Evolutionary conservation across 2,113 vertebrate species (phyloP).

Genomic region (Sorex fumeus): DNA sequence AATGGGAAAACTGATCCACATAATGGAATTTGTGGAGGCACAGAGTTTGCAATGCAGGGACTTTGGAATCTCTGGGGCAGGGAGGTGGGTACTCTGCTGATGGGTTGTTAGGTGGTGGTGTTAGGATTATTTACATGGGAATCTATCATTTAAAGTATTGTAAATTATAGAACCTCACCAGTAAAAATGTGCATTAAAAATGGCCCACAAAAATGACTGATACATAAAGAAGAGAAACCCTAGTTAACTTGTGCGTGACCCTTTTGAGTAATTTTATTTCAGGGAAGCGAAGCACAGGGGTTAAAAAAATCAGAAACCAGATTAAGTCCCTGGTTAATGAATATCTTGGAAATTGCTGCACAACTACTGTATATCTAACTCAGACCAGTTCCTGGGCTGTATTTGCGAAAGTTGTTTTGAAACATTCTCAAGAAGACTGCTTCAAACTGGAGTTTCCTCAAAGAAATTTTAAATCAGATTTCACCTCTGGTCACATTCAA

Average conservation of each 20-base stretch:
- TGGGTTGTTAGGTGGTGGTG: too few relatives aligned
- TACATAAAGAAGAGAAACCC: slow-evolving; percentile 71
- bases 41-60: too few relatives aligned
- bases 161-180: background rate
- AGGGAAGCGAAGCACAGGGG: slow-evolving; percentile 48
- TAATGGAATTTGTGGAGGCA: too few relatives aligned
- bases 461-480: slow-evolving; percentile 81
- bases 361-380: background rate
- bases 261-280: slow-evolving; percentile 66
- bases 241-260: slow-evolving; percentile 56
- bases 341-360: slow-evolving; percentile 62
- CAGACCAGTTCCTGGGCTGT: slow-evolving; percentile 74
- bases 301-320: slow-evolving; percentile 69
- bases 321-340: slow-evolving; percentile 77
- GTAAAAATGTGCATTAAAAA: background rate
- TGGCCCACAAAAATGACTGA: slow-evolving; percentile 69
- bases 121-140: too few relatives aligned
- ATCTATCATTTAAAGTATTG: too few relatives aligned
- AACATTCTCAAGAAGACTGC: slow-evolving; percentile 70
- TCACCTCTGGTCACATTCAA: slow-evolving; percentile 73
- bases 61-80: too few relatives aligned
- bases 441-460: slow-evolving; percentile 75
- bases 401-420: slow-evolving; percentile 59
- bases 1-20: too few relatives aligned
- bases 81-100: too few relatives aligned